These are phyloP conservation scores for Xestia c-nigrum DNA, from an alignment of 2,888 invertebrate species.

Conservation along the genomic window DNA sequence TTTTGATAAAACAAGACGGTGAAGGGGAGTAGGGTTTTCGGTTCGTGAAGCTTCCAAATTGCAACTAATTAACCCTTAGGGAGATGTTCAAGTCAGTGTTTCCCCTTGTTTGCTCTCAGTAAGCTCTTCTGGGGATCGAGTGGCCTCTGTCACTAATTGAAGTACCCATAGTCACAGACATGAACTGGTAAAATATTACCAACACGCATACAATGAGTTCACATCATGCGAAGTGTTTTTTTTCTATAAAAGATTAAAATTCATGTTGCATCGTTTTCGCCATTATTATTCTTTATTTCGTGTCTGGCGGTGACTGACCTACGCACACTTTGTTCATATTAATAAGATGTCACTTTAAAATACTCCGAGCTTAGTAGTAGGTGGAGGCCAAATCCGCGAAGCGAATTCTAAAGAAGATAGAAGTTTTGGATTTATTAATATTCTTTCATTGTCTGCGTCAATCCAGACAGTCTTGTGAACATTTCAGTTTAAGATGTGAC, in stretches of 20 bases:
- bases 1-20: background rate
- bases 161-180: background rate
- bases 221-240: background rate
- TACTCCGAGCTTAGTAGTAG: background rate
- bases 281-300: constrained; percentile 45
- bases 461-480: background rate
- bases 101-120: constrained; percentile 16
- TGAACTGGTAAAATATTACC: background rate
- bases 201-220: background rate
- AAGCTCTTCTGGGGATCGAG: constrained; percentile 16
- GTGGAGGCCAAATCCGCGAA: background rate
- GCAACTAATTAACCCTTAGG: constrained; percentile 20
- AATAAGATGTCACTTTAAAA: constrained; percentile 20
- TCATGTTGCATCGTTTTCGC: constrained; percentile 21
- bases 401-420: background rate
- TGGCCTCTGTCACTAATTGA: constrained; percentile 16
- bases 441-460: constrained; percentile 8
- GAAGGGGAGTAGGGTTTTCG: background rate
- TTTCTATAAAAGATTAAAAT: constrained; percentile 35
- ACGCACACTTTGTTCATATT: constrained; percentile 38
- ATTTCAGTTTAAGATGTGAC: background rate
- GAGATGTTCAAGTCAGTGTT: constrained; percentile 3
- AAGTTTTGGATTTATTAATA: background rate
- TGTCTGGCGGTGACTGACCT: constrained; percentile 46
- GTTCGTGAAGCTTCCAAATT: constrained; percentile 1